These are phyloP conservation scores for Erpobdella octoculata DNA, from an alignment of 2,888 invertebrate genomes.

Conservation along the genomic window DNA sequence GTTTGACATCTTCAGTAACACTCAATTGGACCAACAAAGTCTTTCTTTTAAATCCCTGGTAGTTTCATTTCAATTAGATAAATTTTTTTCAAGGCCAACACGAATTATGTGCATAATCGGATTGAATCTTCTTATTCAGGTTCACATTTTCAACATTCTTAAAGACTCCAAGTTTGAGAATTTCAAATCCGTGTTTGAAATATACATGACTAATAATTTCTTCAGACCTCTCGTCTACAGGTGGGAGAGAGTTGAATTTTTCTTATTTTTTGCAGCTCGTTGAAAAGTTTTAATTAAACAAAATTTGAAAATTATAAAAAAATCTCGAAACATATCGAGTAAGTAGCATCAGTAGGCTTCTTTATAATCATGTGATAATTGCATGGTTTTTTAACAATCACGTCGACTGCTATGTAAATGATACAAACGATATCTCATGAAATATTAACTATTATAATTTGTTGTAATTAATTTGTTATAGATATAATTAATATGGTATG, in stretches of 20 bases:
- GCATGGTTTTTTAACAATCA: no score
- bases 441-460: no score
- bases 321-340: no score
- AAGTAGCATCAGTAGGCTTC: no score
- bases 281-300: no score
- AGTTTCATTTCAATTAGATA: constrained; percentile 38
- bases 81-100: no score
- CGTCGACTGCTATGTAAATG: no score
- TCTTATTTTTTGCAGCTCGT: no score
- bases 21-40: not conserved
- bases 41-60: constrained; percentile 80
- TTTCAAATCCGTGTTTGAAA: constrained; percentile 85
- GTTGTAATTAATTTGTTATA: not conserved
- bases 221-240: constrained; percentile 88
- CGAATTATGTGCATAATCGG: not conserved
- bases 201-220: constrained; percentile 86
- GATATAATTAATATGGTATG: not conserved
- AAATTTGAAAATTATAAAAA: no score
- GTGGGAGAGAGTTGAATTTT: no score
- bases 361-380: no score
- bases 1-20: constrained; percentile 74
- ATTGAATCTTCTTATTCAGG: constrained; percentile 45
- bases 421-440: no score
- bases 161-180: constrained; percentile 86
- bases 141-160: constrained; percentile 79